Conservation (phyloP, 2,797 vertebrate genomes). For the Eurystomus glaucurus region DNA sequence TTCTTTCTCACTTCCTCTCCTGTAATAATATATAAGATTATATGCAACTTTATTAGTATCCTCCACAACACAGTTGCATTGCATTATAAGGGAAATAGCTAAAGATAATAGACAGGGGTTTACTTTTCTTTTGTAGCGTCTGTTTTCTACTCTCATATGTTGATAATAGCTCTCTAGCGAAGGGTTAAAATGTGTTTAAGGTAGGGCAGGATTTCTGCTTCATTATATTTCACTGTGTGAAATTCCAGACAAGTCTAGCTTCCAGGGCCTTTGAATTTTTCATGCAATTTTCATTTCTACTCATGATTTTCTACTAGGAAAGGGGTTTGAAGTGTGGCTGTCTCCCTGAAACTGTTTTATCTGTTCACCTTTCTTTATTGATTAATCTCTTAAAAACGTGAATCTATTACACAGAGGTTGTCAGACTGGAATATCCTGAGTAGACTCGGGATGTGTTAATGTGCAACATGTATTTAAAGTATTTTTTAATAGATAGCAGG, state of each 20-base stretch:
- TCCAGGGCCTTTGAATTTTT: slow-evolving; percentile 38
- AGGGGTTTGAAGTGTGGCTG: background rate
- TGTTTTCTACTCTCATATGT: background rate
- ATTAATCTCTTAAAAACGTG: background rate
- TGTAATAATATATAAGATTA: background rate
- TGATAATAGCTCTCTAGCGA: background rate
- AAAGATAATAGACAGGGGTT: background rate
- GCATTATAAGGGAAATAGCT: background rate
- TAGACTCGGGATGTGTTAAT: background rate
- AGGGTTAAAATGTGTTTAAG: background rate
- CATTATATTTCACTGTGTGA: background rate
- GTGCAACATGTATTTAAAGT: background rate
- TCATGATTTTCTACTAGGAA: background rate
- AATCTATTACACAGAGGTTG: background rate
- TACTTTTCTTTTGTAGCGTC: background rate
- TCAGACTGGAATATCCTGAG: background rate
- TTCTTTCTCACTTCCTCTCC: background rate
- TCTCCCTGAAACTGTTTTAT: background rate
- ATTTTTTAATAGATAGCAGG: background rate
- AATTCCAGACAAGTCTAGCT: slow-evolving; percentile 11
- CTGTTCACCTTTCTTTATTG: background rate
- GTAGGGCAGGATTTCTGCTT: background rate
- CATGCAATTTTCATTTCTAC: slow-evolving; percentile 36
- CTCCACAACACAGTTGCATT: background rate
- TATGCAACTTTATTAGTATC: background rate